Evolutionary conservation across 2,113 vertebrate species (phyloP).

Genomic region (Heterochromis multidens): DNA sequence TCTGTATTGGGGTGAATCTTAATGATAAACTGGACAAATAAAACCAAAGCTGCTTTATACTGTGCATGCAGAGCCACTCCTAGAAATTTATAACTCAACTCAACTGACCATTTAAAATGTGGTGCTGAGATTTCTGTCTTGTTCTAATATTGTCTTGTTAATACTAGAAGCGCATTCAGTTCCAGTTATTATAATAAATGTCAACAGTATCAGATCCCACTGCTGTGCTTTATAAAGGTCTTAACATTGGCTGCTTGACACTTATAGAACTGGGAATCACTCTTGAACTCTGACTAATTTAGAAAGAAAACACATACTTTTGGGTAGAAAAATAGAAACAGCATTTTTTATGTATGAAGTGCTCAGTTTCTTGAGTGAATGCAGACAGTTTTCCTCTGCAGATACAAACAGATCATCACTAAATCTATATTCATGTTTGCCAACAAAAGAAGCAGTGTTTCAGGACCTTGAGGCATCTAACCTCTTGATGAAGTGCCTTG

Average conservation of each 20-base stretch:
- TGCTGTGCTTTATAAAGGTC: neutral
- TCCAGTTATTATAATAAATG: neutral
- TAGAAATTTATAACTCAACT: neutral
- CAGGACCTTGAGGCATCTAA: neutral
- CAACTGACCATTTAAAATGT: neutral
- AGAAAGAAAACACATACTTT: conserved; percentile 6
- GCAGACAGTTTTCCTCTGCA: neutral
- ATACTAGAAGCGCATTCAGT: neutral
- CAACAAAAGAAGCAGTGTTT: conserved; percentile 9
- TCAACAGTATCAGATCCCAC: neutral
- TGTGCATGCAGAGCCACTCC: neutral
- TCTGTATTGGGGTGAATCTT: neutral
- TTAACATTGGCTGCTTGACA: conserved; percentile 1
- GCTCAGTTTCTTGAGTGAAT: neutral
- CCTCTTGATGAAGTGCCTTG: conserved; percentile 10
- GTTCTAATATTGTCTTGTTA: neutral
- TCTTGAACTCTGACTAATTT: neutral
- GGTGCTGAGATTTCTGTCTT: neutral
- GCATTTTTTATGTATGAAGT: neutral
- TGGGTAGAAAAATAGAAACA: conserved; percentile 1
- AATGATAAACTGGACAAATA: neutral
- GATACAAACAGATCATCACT: neutral
- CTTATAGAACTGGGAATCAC: conserved; percentile 6
- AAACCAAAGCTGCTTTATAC: neutral
- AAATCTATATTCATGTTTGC: conserved; percentile 7